Evolutionary conservation across 2,113 vertebrate species (phyloP), one percentile per base, ranked within the genome.

Genomic region (Glaucomys volans): DNA sequence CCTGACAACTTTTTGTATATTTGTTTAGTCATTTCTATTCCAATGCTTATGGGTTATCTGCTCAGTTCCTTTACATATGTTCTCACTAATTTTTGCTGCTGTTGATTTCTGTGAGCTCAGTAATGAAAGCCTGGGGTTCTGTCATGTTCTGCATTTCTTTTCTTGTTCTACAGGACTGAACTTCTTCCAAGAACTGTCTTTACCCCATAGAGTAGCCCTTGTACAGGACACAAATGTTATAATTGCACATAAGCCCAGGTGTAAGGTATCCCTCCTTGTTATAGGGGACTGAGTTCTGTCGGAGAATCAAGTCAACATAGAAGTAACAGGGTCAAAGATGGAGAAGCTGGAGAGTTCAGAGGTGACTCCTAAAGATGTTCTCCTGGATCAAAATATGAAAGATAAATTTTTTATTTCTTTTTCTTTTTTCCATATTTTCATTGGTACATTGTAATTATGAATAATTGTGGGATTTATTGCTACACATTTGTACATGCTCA

Each of bases 21-120:
- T 91, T 87, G 20, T 92, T 92, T 92, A 74, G 35, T 86, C 44
- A 92, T 77, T 83, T 59, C 47, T 86, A 77, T 67, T 86, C 69
- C 8, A 54, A 87, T 12, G 79, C 62, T 88, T 59, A 62, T 86
- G n/a, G 28, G 28, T 71, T 92, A 72, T 90, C 14, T 89, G 10
- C 40, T 64, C 54, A 74, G 74, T 30, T 72, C 8, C 4, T 94
- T 91, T 87, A 57, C 16, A 84, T 28, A 28, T 62, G 59, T 28
- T 62, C 9, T 62, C 59, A 62, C 24, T 62, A 62, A 28, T 8
- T 62, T 28, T 22, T 62, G 59, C 26, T 62, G 59, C 59, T 62
- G 37, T 67, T 82, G 74, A 83, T 95, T 91, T 90, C 26, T 84
- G 20, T 80, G 47, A 52, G 9, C 20, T 92, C 8, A 44, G 37